Evolutionary conservation across 2,113 vertebrate species (phyloP), one percentile per base, ranked within the genome.

Genomic region (Pollimyrus isidori): DNA sequence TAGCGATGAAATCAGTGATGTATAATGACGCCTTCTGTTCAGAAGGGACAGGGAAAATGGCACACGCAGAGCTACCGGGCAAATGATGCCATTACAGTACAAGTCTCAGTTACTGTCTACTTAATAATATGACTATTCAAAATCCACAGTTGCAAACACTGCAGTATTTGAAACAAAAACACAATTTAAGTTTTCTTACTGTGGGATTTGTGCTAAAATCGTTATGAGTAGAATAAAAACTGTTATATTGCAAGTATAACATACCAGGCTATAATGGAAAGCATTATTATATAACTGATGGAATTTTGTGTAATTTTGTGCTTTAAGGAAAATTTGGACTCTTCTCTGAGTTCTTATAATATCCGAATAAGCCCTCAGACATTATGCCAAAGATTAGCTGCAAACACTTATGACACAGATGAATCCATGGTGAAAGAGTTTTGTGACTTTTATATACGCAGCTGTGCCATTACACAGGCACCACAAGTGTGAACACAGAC

Each of bases 21-120:
- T 86, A 52, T 53, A 86, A 86, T 52, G 84, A 6, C 46, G 53
- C 46, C 46, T 50, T 86, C 84, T 86, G 82, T 84, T 84, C 23
- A 46, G 42, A 46, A 45, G 82, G 21, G 39, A n/a, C 39, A 48
- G 23, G 23, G 39, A n/a, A 23, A 84, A 84, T 48, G 45, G 45
- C 45, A 84, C 0, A 19, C 0, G 3, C 19, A 84, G 39, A 10
- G 82, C 82, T 84, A 45, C 45, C 0, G 23, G 45, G 45, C 39
- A 46, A 84, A 84, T 48, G 23, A 84, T 84, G 45, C 45, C 21
- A n/a, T 48, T 84, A 48, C 21, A n/a, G n/a, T 84, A 48, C 82
- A n/a, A 48, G n/a, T 48, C 82, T 84, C 39, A 84, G 46, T 84
- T 84, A 84, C 45, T 11, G 46, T 84, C 39, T 84, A 84, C 45